Base-by-base conservation (phyloP, 35 echinoderm and acorn worm species). In the Diadema setosum region DNA sequence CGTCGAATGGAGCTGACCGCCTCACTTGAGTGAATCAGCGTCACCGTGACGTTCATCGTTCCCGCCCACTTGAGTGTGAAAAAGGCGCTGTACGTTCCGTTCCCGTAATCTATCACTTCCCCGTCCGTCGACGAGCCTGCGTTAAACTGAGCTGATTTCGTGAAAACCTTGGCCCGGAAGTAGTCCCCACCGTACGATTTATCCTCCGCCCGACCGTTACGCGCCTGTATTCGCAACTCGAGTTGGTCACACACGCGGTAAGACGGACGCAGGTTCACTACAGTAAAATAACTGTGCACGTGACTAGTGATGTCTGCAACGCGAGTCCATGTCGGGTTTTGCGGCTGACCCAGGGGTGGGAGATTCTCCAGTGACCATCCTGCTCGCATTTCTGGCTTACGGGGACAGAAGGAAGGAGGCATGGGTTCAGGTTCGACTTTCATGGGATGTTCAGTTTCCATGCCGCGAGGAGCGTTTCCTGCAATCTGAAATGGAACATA, bases 101-200 rank as follows among this genome's bases (percentile, higher is more conserved):
- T 91, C 8, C 75, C 39, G 39, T 84, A 64, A 27, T 91, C 88
- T 17, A 74, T 37, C 32, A 91, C 65, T 20, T 84, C 82, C 33
- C 48, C 81, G 21, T 81, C 76, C 18, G 37, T 25, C 11, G 76
- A 42, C 11, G 88, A 82, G 24, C 81, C 48, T 75, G 45, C 44
- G 14, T 50, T 58, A 74, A 57, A 84, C 30, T 64, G 39, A 14
- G 58, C 46, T 25, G 81, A 42, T 4, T 3, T 9, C 4, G 85
- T 87, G 46, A 46, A 91, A 4, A 91, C 41, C 27, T 84, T 84
- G 15, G 74, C 40, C 20, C 81, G 40, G 42, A 91, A 91, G 24
- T 56, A 91, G 35, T 91, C 88, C 17, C 88, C 88, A 14, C 88
- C 88, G 41, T 27, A 73, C 5, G 81, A 8, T 46, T 91, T 91